Conservation (phyloP, 2,888 invertebrate species). For the Tetrapedia diversipes region DNA sequence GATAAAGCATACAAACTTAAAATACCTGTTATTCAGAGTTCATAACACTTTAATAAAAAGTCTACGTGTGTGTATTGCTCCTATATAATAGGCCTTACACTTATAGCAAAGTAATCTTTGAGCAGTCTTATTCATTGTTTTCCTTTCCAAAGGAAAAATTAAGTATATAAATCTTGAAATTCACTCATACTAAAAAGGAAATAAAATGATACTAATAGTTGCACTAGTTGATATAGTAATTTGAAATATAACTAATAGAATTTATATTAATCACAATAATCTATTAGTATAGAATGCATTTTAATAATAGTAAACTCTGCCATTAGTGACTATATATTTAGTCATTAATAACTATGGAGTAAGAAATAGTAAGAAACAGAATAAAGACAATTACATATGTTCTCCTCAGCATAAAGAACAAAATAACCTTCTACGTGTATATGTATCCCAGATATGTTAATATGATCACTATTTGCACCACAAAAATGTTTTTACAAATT, state of each 20-base stretch:
- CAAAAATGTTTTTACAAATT: not conserved
- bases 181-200: conserved; percentile 36
- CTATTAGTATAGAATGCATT: too few relatives aligned
- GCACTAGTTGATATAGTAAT: not conserved
- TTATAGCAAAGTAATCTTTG: conserved; percentile 33
- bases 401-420: conserved; percentile 26
- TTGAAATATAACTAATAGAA: not conserved
- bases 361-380: too few relatives aligned
- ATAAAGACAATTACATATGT: conserved; percentile 1
- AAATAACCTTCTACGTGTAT: not conserved
- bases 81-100: conserved; percentile 40
- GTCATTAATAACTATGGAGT: not conserved
- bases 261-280: not conserved
- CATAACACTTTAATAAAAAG: conserved; percentile 44
- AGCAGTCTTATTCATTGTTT: conserved; percentile 40
- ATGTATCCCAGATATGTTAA: conserved; percentile 8
- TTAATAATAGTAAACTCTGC: not conserved
- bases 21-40: conserved; percentile 32
- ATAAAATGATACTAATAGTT: not conserved
- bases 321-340: not conserved
- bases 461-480: not conserved
- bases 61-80: conserved; percentile 22
- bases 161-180: conserved; percentile 20
- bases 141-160: conserved; percentile 15
- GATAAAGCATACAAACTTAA: not conserved